phyloP scores from a whole-genome alignment of 2,888 invertebrate genomes.

The Poecilus cupreus region DNA sequence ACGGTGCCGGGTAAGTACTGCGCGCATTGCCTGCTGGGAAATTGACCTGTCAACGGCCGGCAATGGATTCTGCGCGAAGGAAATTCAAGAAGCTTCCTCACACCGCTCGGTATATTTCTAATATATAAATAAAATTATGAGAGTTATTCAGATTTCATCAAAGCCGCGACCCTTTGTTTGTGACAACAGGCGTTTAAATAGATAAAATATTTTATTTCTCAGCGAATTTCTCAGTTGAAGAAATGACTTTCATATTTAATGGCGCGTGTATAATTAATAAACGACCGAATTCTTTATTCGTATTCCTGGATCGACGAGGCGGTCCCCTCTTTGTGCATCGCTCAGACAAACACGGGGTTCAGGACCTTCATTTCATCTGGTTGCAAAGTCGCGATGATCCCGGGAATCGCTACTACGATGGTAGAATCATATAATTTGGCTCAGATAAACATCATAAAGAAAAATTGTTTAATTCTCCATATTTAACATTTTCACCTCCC shows the following conservation, averaged over 20 bases:
- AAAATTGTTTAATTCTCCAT: too few species aligned
- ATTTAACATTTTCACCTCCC: too few species aligned
- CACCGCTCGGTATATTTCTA: too few species aligned
- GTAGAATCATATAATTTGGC: too few species aligned
- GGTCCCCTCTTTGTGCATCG: background rate
- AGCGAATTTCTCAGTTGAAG: background rate
- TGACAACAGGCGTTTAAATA: background rate
- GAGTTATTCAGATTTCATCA: too few species aligned
- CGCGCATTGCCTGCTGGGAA: constrained; percentile 50
- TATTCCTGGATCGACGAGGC: background rate
- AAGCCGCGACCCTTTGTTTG: background rate
- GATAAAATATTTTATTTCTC: background rate
- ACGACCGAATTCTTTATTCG: background rate
- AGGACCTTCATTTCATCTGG: background rate
- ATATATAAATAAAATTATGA: too few species aligned
- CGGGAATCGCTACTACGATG: too few species aligned
- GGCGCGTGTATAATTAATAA: background rate
- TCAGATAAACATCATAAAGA: too few species aligned
- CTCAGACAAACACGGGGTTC: too few species aligned
- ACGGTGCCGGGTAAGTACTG: constrained; percentile 17
- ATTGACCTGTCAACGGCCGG: constrained; percentile 58
- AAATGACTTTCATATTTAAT: background rate
- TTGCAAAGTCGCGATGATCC: too few species aligned
- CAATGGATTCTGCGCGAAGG: constrained; percentile 50
- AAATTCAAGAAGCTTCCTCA: constrained; percentile 45